These are phyloP conservation scores for Seriola aureovittata DNA, from an alignment of 2,113 vertebrate genomes.

Conservation along the genomic window DNA sequence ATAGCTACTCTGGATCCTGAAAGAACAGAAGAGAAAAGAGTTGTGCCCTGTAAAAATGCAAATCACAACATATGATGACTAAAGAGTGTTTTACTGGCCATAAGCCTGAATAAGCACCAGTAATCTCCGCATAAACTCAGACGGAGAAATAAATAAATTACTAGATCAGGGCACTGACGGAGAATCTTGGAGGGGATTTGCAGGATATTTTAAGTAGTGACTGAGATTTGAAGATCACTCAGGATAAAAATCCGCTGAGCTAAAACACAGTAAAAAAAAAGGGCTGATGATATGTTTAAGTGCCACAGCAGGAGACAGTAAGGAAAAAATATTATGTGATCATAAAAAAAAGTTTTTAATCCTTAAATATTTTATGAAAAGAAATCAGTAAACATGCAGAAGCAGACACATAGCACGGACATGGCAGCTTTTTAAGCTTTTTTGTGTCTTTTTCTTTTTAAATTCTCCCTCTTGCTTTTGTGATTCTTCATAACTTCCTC, in stretches of 20 bases:
- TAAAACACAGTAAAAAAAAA: slow-evolving; percentile 25
- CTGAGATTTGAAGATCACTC: slow-evolving; percentile 49
- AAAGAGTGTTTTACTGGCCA: slow-evolving; percentile 13
- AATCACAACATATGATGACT: slow-evolving; percentile 8
- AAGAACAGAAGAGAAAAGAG: slow-evolving; percentile 41
- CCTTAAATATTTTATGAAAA: slow-evolving; percentile 22
- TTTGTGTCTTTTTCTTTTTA: background rate
- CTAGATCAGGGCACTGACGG: background rate
- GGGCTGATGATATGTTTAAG: slow-evolving; percentile 20
- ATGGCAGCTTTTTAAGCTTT: background rate
- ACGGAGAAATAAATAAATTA: slow-evolving; percentile 27
- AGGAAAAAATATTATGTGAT: background rate
- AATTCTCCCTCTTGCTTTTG: background rate
- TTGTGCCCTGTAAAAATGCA: background rate
- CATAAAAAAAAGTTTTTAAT: background rate
- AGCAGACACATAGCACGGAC: background rate
- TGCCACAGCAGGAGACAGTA: background rate
- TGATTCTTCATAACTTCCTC: background rate
- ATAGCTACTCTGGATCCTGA: slow-evolving; percentile 96
- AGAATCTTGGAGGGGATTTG: slow-evolving; percentile 41
- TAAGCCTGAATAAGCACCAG: slow-evolving; percentile 9
- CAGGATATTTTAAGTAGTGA: slow-evolving; percentile 35
- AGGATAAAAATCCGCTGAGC: slow-evolving; percentile 31
- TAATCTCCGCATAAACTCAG: slow-evolving; percentile 20
- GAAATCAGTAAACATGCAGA: slow-evolving; percentile 27